A percentile compares a stretch with the other conserved stretches of the same genome.
phyloP scores from a whole-genome alignment of 2,113 vertebrate genomes.

The Colius striatus region DNA sequence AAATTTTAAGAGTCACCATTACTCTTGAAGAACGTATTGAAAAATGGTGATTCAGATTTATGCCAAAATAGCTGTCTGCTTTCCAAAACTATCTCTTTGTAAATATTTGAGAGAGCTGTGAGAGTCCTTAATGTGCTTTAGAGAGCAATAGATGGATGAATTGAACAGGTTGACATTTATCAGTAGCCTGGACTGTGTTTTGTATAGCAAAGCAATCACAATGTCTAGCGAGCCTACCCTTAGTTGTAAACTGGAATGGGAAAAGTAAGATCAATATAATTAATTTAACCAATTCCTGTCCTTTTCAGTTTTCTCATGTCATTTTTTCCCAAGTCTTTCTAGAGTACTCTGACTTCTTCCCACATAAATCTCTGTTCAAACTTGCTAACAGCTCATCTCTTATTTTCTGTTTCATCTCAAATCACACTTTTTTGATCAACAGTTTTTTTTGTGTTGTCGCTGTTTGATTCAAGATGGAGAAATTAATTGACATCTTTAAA shows the following conservation, averaged over 20 bases:
- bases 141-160: slow-evolving; percentile 5
- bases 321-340: not conserved
- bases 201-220: not conserved
- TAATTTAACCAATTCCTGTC: not conserved
- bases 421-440: not conserved
- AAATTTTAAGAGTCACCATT: not conserved
- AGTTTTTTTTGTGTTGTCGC: not conserved
- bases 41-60: slow-evolving; percentile 2
- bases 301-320: not conserved
- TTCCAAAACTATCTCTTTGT: slow-evolving; percentile 15
- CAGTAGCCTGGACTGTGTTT: not conserved
- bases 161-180: slow-evolving; percentile 6
- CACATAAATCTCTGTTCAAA: not conserved
- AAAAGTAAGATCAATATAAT: not conserved
- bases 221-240: not conserved
- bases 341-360: not conserved
- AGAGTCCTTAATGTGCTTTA: slow-evolving; percentile 6
- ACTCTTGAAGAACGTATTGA: slow-evolving; percentile 15
- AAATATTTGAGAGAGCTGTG: slow-evolving; percentile 19
- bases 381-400: not conserved
- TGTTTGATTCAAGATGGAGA: not conserved
- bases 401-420: not conserved
- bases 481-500: not conserved
- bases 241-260: not conserved
- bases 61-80: slow-evolving; percentile 17